Evolutionary conservation across 2,888 invertebrate species (phyloP).

Genomic region (Cephus runcator): DNA sequence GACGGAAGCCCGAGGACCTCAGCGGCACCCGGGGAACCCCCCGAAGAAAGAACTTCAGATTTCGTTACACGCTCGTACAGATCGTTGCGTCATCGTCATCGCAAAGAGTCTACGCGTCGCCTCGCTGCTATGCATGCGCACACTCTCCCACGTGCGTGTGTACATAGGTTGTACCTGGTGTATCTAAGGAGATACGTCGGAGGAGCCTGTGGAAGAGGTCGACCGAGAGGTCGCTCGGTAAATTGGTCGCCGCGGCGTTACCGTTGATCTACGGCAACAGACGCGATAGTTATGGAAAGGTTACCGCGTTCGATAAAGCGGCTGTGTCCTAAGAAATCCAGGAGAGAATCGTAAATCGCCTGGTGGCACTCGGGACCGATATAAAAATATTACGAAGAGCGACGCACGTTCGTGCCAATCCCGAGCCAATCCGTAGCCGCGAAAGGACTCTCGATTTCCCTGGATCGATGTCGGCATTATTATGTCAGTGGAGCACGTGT

Average conservation of each 20-base stretch:
- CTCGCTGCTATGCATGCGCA: neutral
- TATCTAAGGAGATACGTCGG: constrained; percentile 6
- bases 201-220: constrained; percentile 50
- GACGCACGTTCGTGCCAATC: neutral
- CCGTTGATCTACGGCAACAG: constrained; percentile 58
- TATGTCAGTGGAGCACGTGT: neutral
- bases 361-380: neutral
- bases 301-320: constrained; percentile 54
- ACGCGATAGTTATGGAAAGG: constrained; percentile 59
- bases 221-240: constrained; percentile 56
- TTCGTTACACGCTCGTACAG: neutral
- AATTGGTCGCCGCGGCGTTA: constrained; percentile 57
- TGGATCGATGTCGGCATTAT: neutral
- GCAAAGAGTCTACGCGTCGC: neutral
- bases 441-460: neutral
- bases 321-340: constrained; percentile 43
- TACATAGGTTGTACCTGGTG: neutral
- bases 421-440: neutral
- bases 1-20: neutral
- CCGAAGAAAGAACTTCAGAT: neutral
- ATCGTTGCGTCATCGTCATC: neutral
- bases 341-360: constrained; percentile 47
- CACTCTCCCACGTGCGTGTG: no score
- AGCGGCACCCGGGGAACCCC: neutral
- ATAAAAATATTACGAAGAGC: neutral